These are phyloP conservation scores for Pseudomyrmex gracilis DNA, from an alignment of 1,140 invertebrate genomes.

Conservation along the genomic window DNA sequence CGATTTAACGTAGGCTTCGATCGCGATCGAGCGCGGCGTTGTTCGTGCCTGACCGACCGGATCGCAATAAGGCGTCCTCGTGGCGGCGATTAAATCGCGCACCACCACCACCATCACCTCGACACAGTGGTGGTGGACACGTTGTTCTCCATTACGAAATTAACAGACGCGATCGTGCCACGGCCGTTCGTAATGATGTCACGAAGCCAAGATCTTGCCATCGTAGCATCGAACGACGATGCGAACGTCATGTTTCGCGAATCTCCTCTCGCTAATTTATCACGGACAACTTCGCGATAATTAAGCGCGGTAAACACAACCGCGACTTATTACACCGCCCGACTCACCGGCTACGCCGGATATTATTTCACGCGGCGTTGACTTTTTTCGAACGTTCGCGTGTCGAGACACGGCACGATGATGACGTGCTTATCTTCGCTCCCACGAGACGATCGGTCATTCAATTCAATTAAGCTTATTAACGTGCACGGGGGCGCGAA, in stretches of 20 bases:
- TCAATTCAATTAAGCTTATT: slow-evolving; percentile 55
- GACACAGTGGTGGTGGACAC: neutral
- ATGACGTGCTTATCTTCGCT: slow-evolving; percentile 19
- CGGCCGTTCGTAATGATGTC: slow-evolving; percentile 32
- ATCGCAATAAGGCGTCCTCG: slow-evolving; percentile 33
- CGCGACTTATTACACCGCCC: neutral
- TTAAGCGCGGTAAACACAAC: neutral
- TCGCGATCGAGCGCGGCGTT: slow-evolving; percentile 58
- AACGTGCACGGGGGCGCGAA: neutral
- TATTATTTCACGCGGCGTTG: slow-evolving; percentile 28
- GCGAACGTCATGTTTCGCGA: neutral
- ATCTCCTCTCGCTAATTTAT: neutral
- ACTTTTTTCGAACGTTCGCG: slow-evolving; percentile 38
- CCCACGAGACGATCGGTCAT: slow-evolving; percentile 12
- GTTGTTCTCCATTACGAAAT: slow-evolving; percentile 54
- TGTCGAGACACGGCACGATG: slow-evolving; percentile 15
- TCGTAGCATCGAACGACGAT: neutral
- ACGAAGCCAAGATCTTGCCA: neutral
- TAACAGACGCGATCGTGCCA: slow-evolving; percentile 37
- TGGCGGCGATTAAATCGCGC: slow-evolving; percentile 47
- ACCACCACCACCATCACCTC: slow-evolving; percentile 12
- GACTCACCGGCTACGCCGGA: neutral
- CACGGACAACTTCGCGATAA: neutral
- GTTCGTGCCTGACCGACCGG: slow-evolving; percentile 41
- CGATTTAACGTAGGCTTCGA: slow-evolving; percentile 55